Conservation (phyloP, 2,113 vertebrate genomes). For the Bujurquina vittata region DNA sequence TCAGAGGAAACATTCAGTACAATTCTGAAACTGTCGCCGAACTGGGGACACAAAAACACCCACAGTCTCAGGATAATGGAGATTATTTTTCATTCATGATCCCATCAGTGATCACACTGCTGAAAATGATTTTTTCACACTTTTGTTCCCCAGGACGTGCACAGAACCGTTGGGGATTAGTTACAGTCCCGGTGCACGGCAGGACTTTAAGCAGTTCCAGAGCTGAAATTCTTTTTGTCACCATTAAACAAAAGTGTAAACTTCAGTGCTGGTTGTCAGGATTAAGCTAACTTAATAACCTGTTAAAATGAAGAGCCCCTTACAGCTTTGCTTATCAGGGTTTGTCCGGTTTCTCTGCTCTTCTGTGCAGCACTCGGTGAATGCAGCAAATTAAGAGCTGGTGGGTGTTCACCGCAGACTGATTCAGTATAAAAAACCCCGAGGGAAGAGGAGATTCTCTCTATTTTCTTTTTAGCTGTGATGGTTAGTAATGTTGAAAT, state of each 20-base stretch:
- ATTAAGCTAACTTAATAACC: background rate
- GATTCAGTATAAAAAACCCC: background rate
- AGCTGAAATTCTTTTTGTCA: background rate
- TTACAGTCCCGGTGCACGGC: too few species aligned
- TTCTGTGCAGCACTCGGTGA: background rate
- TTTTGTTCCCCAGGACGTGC: background rate
- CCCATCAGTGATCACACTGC: background rate
- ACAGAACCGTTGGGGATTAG: too few species aligned
- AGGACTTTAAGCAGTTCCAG: background rate
- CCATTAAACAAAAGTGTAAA: background rate
- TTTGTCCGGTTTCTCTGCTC: background rate
- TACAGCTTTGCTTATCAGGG: too few species aligned
- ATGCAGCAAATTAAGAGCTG: background rate
- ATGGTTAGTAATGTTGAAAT: background rate
- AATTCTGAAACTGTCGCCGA: background rate
- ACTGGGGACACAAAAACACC: background rate
- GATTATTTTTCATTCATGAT: background rate
- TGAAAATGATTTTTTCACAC: background rate
- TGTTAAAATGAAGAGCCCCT: too few species aligned
- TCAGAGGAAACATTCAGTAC: background rate
- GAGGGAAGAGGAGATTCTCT: background rate
- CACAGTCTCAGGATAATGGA: background rate
- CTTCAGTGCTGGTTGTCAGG: background rate
- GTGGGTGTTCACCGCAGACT: background rate
- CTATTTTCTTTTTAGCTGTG: background rate